Conservation (phyloP, 2,797 vertebrate species). For the Loris lydekkerianus region DNA sequence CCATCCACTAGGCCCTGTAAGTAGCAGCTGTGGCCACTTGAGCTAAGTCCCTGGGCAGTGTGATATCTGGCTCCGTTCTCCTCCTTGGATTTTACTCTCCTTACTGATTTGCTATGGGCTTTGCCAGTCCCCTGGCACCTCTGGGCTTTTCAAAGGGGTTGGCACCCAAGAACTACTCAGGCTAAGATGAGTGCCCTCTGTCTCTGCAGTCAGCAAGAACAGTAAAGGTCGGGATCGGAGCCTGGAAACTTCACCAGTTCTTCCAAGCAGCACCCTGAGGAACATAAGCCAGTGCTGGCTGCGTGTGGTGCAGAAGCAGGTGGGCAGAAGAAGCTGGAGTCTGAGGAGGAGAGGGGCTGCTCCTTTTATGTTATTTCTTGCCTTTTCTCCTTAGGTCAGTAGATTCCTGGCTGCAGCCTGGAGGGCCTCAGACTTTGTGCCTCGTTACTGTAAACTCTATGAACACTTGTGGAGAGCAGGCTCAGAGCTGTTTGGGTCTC, state of each 20-base stretch:
- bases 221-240: slow-evolving; percentile 77
- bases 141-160: neutral
- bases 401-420: slow-evolving; percentile 92
- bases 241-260: fast-evolving
- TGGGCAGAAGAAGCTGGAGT: slow-evolving; percentile 70
- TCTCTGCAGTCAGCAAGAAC: slow-evolving; percentile 90
- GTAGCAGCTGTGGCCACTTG: neutral
- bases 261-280: slow-evolving; percentile 68
- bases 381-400: slow-evolving; percentile 90
- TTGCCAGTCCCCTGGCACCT: neutral
- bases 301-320: slow-evolving; percentile 93
- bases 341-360: fast-evolving
- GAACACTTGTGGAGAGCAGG: slow-evolving; percentile 92
- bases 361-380: neutral
- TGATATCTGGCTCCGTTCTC: neutral
- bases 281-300: slow-evolving; percentile 94
- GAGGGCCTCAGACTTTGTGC: slow-evolving; percentile 91
- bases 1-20: slow-evolving; percentile 82
- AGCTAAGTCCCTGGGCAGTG: neutral
- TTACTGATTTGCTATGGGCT: neutral
- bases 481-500: slow-evolving; percentile 96
- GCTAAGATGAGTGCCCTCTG: neutral
- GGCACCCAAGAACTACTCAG: neutral
- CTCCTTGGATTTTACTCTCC: neutral
- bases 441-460: slow-evolving; percentile 93